Conservation (phyloP, 1,140 invertebrate genomes). For the Lysiphlebus fabarum region DNA sequence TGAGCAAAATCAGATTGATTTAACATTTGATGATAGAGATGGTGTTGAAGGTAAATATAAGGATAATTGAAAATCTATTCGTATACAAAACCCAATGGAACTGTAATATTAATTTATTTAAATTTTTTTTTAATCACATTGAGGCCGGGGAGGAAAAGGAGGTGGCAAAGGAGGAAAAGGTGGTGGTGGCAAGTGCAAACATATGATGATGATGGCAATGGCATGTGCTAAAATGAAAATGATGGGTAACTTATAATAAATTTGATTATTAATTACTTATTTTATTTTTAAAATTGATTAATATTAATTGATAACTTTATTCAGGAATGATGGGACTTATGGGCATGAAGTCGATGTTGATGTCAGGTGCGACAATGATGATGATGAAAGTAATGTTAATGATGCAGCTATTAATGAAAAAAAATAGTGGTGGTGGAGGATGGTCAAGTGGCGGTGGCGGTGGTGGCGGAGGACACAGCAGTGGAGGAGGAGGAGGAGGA, state of each 20-base stretch:
- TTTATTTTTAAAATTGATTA: neutral
- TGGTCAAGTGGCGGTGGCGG: constrained; percentile 38
- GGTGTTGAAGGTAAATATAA: constrained; percentile 39
- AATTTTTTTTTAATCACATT: neutral
- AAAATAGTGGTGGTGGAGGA: constrained; percentile 48
- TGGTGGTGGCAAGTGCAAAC: constrained; percentile 58
- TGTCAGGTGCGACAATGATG: constrained; percentile 60
- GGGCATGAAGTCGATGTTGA: constrained; percentile 61
- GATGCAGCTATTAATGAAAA: constrained; percentile 56
- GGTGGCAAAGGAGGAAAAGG: constrained; percentile 38
- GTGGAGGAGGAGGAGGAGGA: constrained; percentile 34
- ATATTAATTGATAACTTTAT: constrained; percentile 23
- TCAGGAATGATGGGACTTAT: constrained; percentile 60
- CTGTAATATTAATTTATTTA: neutral
- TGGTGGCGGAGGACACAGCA: constrained; percentile 29
- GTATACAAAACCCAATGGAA: neutral
- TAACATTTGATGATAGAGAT: constrained; percentile 44
- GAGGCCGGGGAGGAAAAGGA: constrained; percentile 45
- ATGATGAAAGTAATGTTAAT: constrained; percentile 59
- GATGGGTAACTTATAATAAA: constrained; percentile 51
- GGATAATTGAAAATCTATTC: neutral
- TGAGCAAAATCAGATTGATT: constrained; percentile 45
- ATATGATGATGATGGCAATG: constrained; percentile 64
- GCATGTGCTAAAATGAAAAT: constrained; percentile 62
- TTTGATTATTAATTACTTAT: neutral